phyloP scores from a whole-genome alignment of 92 coral and sea anemone species.

The Isaurus tuberculatus region DNA sequence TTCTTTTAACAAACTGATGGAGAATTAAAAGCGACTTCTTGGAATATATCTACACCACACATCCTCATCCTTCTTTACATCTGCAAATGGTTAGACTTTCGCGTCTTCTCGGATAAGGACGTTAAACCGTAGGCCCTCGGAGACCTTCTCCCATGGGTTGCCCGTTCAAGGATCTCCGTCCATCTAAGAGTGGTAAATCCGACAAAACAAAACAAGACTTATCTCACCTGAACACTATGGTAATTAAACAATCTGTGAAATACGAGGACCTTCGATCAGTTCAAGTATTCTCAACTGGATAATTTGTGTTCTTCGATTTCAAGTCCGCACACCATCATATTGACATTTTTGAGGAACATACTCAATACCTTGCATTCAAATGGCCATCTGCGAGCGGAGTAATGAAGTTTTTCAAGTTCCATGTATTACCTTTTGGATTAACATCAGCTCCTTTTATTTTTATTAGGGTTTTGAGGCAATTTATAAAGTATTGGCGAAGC shows the following conservation, averaged over 20 bases:
- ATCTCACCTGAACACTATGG: conserved; percentile 55
- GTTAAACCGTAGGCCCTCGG: too few species aligned
- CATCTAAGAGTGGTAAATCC: too few species aligned
- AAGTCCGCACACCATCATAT: conserved; percentile 69
- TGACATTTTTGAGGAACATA: conserved; percentile 68
- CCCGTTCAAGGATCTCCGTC: too few species aligned
- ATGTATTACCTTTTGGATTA: conserved; percentile 64
- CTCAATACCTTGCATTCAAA: conserved; percentile 59
- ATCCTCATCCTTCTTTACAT: too few species aligned
- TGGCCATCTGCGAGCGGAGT: conserved; percentile 53
- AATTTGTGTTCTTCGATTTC: conserved; percentile 58
- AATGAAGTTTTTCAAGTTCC: conserved; percentile 50
- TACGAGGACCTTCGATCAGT: conserved; percentile 70
- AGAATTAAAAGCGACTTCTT: too few species aligned
- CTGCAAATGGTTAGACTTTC: too few species aligned
- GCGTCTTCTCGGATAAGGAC: too few species aligned
- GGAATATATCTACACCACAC: too few species aligned
- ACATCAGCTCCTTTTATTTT: conserved; percentile 63
- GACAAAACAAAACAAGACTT: too few species aligned
- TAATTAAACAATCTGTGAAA: conserved; percentile 60
- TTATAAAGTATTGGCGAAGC: conserved; percentile 67
- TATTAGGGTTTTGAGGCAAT: conserved; percentile 63
- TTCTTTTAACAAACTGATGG: too few species aligned
- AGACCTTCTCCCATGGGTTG: too few species aligned
- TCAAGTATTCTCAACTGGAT: conserved; percentile 52